phyloP scores from a whole-genome alignment of 1,140 invertebrate species.

The Sycobia sp. region DNA sequence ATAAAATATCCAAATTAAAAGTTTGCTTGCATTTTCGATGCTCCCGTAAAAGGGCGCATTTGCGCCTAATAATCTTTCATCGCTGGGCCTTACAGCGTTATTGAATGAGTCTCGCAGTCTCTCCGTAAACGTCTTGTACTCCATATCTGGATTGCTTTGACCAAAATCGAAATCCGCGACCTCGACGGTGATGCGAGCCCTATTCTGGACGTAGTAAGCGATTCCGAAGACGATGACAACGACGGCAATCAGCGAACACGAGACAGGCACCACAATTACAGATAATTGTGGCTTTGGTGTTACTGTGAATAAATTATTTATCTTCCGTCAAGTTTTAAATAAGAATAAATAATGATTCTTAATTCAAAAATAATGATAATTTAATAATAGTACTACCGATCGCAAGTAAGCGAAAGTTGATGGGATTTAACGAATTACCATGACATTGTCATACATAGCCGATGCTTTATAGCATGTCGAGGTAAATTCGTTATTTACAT shows the following conservation, averaged over 20 bases:
- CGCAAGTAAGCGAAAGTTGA: no score
- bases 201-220: constrained; percentile 80
- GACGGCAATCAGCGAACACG: constrained; percentile 77
- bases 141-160: constrained; percentile 73
- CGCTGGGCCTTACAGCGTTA: constrained; percentile 61
- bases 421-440: no score
- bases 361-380: no score
- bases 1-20: constrained; percentile 7
- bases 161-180: constrained; percentile 89
- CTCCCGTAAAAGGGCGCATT: constrained; percentile 55
- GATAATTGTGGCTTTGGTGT: constrained; percentile 78
- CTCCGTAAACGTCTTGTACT: constrained; percentile 84
- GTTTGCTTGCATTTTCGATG: constrained; percentile 45
- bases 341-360: no score
- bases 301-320: constrained; percentile 66
- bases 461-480: no score
- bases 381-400: no score
- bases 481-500: no score
- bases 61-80: constrained; percentile 46
- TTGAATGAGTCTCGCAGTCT: constrained; percentile 78
- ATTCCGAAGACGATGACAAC: constrained; percentile 83
- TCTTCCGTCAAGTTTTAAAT: no score
- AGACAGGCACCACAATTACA: constrained; percentile 82
- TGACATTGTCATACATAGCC: no score
- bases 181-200: constrained; percentile 78